Conservation (phyloP, 2,888 invertebrate species). For the Melinaea menophilus region DNA sequence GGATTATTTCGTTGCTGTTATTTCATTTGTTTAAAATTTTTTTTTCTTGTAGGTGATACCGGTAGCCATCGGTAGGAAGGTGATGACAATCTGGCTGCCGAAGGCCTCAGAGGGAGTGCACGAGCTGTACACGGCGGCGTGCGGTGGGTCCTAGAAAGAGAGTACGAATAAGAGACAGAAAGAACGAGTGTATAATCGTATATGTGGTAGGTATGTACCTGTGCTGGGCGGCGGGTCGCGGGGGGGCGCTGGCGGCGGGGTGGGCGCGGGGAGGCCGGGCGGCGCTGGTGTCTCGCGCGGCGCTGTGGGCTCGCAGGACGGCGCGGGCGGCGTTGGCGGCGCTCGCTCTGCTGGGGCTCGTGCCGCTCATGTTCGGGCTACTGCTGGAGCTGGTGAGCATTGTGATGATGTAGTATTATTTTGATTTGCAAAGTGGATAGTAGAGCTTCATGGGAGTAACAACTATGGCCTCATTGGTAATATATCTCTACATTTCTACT, state of each 20-base stretch:
- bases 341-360: conserved; percentile 88
- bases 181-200: no score
- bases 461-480: no score
- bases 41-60: conserved; percentile 81
- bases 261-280: conserved; percentile 94
- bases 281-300: conserved; percentile 83
- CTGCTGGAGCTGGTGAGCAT: conserved; percentile 86
- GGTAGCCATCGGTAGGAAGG: conserved; percentile 91
- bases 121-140: conserved; percentile 97
- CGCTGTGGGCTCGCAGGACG: conserved; percentile 85
- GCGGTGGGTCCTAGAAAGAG: conserved; percentile 63
- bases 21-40: conserved; percentile 4
- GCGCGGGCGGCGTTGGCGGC: conserved; percentile 87
- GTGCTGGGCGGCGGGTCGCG: conserved; percentile 94
- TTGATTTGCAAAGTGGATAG: no score
- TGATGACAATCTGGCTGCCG: conserved; percentile 90
- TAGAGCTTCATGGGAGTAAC: no score
- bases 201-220: conserved; percentile 86
- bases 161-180: no score
- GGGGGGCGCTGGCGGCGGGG: conserved; percentile 87
- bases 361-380: conserved; percentile 94
- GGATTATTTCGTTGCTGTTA: background rate
- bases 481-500: no score
- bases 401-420: conserved; percentile 9
- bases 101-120: conserved; percentile 85